Evolutionary conservation across 2,113 vertebrate species (phyloP).

Genomic region (Onychostruthus taczanowskii): DNA sequence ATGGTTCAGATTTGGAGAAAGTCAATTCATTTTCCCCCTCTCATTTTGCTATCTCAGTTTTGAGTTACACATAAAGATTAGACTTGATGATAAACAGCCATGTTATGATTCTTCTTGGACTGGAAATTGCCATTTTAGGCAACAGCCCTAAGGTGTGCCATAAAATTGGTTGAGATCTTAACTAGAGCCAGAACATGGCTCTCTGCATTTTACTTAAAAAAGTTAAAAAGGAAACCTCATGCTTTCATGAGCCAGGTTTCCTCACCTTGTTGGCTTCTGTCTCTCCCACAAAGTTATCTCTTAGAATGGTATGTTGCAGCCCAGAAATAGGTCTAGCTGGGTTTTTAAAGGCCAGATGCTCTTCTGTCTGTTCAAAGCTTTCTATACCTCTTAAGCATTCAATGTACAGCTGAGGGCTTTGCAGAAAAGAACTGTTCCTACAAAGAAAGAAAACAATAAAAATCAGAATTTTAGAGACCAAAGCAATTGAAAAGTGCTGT

Average conservation of each 20-base stretch:
- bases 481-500: not conserved
- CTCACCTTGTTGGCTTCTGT: constrained; percentile 17
- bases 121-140: constrained; percentile 11
- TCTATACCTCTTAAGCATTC: not conserved
- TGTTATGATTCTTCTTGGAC: constrained; percentile 5
- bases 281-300: not conserved
- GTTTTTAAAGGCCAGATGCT: not conserved
- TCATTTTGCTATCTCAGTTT: constrained; percentile 16
- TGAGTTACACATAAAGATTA: constrained; percentile 4
- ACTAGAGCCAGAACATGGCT: not conserved
- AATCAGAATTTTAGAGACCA: not conserved
- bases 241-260: not conserved
- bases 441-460: not conserved
- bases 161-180: not conserved
- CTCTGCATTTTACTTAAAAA: not conserved
- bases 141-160: not conserved
- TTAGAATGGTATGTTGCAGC: not conserved
- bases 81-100: constrained; percentile 11
- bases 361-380: not conserved
- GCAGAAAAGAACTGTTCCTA: not conserved
- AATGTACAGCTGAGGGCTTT: not conserved
- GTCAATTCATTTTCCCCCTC: not conserved
- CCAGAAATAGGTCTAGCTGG: not conserved
- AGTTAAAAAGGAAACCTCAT: not conserved
- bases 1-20: constrained; percentile 28